Evolutionary conservation across 2,113 vertebrate species (phyloP), one percentile per base, ranked within the genome.

Genomic region (Cichladusa arquata): DNA sequence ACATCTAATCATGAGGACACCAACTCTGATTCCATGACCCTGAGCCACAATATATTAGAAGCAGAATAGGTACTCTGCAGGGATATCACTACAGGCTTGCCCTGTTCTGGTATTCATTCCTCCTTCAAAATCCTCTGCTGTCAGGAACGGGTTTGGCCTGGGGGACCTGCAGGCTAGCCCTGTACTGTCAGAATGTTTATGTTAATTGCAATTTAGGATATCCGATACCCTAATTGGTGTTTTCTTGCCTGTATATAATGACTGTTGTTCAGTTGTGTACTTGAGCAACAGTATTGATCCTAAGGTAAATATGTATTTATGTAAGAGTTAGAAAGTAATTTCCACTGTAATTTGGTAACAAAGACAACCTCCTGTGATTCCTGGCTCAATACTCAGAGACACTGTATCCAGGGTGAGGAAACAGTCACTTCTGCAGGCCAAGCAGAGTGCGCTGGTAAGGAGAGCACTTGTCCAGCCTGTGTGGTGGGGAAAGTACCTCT

Each of bases 211-310:
- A 79, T 90, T 66, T 48, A 47, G 53, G 42, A 24, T 92, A 77
- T 80, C 12, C 0, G 19, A 66, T 89, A 73, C 61, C 34, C 50
- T 94, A 80, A 89, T 84, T 94, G 74, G 17, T 95, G 58, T 90
- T 95, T 95, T 93, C 87, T 94, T 93, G 34, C 70, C 33, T 85
- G 28, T 57, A 3, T 92, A 70, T 96, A 95, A 91, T 95, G 50
- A 94, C 33, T 79, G 44, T 73, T 95, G 84, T 80, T 95, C 42
- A 62, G 71, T 73, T 77, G 65, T 36, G 16, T 69, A 47, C 67
- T 93, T 95, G 81, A 90, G 74, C 81, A 96, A 88, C 19, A 62
- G 2, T 50, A 54, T 78, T 88, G 89, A 90, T 87, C 81, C 54
- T 31, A 51, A 76, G 6, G 87, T 91, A 94, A 91, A 34, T 33